Base-by-base conservation (phyloP, 2,888 invertebrate genomes). In the Coleophora flavipennella region DNA sequence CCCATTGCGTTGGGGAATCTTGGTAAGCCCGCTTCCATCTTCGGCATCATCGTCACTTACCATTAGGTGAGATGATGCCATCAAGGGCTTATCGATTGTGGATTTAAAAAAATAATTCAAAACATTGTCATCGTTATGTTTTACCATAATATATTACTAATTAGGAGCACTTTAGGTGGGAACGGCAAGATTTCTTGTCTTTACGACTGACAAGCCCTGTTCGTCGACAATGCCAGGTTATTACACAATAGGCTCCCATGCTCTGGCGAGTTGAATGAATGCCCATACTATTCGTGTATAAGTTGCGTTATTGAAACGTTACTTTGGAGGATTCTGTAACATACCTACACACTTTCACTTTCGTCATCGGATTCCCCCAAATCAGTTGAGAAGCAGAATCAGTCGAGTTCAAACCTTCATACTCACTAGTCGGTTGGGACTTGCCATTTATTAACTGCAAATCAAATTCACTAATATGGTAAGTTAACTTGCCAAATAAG, bases 291-390 rank as follows among this genome's bases (percentile, higher is more conserved):
- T 58, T 57, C 53, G 52, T n/a, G 56, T 53, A 52, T 51, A 46
- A 43, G 55, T 75, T 75, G 67, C 73, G 67, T 59, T 72, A 72
- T 59, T 55, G 49, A 63, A 43, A 35, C 59, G 63, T 63, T 56
- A 51, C 53, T 55, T 50, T 38, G 35, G 50, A 49, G 60, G 58
- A 66, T 66, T 50, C 20, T 20, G 20, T 20, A 20, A 20, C 6
- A 20, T 20, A 49, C 58, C 53, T 59, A 52, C 62, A 59, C 49
- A 68, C 76, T 72, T 75, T 75, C 74, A 73, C 76, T 69, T 76
- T 68, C 55, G 51, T 61, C 59, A 62, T 62, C 57, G 50, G 61
- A 50, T 50, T 59, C 59, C 53, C 62, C 62, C 48, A 57, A 61
- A 50, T 49, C 50, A 43, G 54, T 20, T 35, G 41, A 38, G 35